Evolutionary conservation across 2,797 vertebrate species (phyloP).

Genomic region (Dendrocincla fuliginosa): DNA sequence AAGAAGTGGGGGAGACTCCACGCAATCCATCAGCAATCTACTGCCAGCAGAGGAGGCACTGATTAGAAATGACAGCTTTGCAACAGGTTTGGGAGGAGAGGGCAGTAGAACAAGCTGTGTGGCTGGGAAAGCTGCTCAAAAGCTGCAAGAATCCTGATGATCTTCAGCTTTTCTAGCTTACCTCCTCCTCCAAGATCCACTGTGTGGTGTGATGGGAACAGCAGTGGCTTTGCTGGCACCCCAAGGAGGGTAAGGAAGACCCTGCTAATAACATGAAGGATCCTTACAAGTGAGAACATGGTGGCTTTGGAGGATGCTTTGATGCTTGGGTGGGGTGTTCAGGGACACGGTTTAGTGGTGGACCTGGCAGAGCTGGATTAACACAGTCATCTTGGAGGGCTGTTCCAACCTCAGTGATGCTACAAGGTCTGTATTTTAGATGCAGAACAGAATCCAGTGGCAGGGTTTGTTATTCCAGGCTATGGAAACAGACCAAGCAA

Average conservation of each 20-base stretch:
- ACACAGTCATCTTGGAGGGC: neutral
- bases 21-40: neutral
- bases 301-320: neutral
- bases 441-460: neutral
- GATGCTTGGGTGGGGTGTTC: neutral
- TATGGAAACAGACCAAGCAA: neutral
- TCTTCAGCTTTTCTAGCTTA: neutral
- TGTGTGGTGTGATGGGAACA: neutral
- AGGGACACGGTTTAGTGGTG: neutral
- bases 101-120: neutral
- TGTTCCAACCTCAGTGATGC: neutral
- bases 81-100: neutral
- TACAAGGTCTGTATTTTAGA: neutral
- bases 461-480: neutral
- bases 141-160: neutral
- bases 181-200: neutral
- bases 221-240: neutral
- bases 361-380: neutral
- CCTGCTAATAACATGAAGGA: neutral
- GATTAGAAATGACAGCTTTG: neutral
- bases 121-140: neutral
- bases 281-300: neutral
- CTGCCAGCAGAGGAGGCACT: neutral
- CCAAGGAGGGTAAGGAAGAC: neutral
- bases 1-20: constrained; percentile 1